phyloP scores from a whole-genome alignment of 2,797 vertebrate genomes.

The Muscicapa striata region DNA sequence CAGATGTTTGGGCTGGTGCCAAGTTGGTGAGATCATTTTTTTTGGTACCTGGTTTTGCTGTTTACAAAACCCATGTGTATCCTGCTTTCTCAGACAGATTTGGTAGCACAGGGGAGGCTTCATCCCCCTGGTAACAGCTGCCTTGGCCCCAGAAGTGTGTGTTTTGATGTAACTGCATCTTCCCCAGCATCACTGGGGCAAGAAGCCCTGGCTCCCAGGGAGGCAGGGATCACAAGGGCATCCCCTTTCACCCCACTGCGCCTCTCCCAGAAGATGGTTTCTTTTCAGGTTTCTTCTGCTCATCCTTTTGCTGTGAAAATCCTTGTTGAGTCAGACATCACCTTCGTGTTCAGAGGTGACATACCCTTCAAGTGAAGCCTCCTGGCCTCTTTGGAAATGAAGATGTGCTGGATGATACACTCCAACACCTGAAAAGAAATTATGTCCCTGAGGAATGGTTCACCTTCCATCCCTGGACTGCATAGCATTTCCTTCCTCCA shows the following conservation, averaged over 20 bases:
- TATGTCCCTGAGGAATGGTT: background rate
- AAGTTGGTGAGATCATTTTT: background rate
- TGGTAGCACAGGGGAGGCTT: background rate
- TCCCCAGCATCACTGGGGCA: background rate
- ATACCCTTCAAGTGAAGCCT: background rate
- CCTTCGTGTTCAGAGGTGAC: background rate
- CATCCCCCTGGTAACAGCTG: background rate
- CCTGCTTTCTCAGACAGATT: background rate
- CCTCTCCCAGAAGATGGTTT: background rate
- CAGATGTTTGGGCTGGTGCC: background rate
- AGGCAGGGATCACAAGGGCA: background rate
- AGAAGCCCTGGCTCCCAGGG: background rate
- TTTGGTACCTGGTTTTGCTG: background rate
- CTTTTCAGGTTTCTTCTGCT: background rate
- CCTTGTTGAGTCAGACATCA: background rate
- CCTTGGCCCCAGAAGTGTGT: background rate
- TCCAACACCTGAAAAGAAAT: background rate
- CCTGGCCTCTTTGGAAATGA: background rate
- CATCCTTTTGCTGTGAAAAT: background rate
- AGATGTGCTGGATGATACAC: background rate
- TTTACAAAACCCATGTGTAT: background rate
- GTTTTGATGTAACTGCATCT: background rate
- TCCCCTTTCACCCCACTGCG: background rate
- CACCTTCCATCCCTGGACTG: background rate
- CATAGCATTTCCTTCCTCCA: background rate